Evolutionary conservation across 2,113 vertebrate genomes (phyloP).

Genomic region (Oncorhynchus masou): DNA sequence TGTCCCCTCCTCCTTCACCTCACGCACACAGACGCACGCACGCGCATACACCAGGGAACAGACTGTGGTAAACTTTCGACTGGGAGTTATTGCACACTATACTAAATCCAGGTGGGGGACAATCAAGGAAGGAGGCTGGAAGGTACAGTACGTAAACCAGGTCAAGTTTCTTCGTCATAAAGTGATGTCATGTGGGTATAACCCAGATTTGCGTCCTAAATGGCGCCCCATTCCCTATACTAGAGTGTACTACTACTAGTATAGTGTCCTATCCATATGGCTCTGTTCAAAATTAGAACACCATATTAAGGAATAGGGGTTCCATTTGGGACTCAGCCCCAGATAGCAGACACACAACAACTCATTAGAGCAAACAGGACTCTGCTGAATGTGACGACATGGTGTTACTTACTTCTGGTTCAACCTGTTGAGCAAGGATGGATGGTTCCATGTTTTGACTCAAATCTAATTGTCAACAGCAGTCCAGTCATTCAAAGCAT

Average conservation of each 20-base stretch:
- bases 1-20: neutral
- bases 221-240: too few relatives aligned
- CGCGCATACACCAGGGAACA: neutral
- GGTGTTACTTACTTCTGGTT: too few relatives aligned
- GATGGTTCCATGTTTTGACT: too few relatives aligned
- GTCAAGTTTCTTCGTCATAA: neutral
- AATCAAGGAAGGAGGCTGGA: neutral
- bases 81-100: constrained; percentile 3
- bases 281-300: too few relatives aligned
- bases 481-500: too few relatives aligned
- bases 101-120: constrained; percentile 33
- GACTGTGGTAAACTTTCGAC: constrained; percentile 16
- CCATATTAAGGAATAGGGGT: neutral
- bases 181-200: too few relatives aligned
- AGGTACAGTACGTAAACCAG: neutral
- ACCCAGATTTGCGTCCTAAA: too few relatives aligned
- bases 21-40: neutral
- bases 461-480: too few relatives aligned
- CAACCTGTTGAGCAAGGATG: too few relatives aligned
- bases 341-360: neutral
- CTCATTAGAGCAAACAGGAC: neutral
- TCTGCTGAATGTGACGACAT: neutral
- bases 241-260: too few relatives aligned
- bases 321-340: neutral
- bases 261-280: too few relatives aligned